Conservation (phyloP, 2,888 invertebrate species). For the Hydrotaea cyrtoneurina region DNA sequence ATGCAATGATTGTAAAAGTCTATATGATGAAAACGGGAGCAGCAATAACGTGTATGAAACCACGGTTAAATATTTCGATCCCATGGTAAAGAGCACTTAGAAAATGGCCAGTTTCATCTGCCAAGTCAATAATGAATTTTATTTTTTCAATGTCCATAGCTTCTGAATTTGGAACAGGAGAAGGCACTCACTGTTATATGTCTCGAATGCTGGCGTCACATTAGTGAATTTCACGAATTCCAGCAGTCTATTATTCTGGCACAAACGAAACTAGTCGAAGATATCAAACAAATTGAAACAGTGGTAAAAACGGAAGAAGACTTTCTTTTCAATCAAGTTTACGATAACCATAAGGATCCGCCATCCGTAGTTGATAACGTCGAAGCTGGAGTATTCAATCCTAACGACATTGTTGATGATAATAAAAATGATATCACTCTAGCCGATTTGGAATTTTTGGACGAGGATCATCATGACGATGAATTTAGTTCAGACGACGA, state of each 20-base stretch:
- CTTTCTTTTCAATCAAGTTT: background rate
- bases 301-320: slow-evolving; percentile 50
- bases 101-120: background rate
- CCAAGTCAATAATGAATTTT: background rate
- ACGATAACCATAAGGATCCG: background rate
- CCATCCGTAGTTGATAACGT: background rate
- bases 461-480: slow-evolving; percentile 27
- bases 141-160: background rate
- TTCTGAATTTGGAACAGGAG: background rate
- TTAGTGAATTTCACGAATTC: slow-evolving; percentile 59
- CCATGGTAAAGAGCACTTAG: slow-evolving; percentile 47
- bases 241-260: slow-evolving; percentile 48
- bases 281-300: slow-evolving; percentile 52
- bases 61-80: slow-evolving; percentile 62
- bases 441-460: slow-evolving; percentile 40
- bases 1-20: slow-evolving; percentile 45
- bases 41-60: slow-evolving; percentile 59
- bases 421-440: slow-evolving; percentile 50
- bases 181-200: slow-evolving; percentile 35
- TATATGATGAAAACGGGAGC: slow-evolving; percentile 54
- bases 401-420: background rate
- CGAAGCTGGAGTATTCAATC: too few species aligned
- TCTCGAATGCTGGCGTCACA: slow-evolving; percentile 54
- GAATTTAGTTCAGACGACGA: slow-evolving; percentile 67
- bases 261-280: slow-evolving; percentile 35